Conservation (phyloP, 1,140 invertebrate species). For the Plodia interpunctella region DNA sequence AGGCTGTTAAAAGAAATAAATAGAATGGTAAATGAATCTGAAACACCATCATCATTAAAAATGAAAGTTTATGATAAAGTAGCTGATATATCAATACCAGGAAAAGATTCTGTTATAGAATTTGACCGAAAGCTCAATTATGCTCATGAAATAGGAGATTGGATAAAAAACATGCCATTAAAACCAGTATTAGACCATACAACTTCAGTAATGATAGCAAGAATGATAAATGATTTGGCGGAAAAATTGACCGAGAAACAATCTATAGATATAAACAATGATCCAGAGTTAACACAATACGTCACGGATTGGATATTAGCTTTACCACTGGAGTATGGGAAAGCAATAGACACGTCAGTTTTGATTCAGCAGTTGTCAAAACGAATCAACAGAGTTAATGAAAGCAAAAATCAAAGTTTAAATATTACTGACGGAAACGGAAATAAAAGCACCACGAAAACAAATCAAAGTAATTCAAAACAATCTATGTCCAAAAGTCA, state of each 20-base stretch:
- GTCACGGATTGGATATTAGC: conserved; percentile 32
- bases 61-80: conserved; percentile 24
- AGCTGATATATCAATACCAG: conserved; percentile 17
- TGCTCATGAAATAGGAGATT: conserved; percentile 39
- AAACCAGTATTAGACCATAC: conserved; percentile 18
- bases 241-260: conserved; percentile 31
- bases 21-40: conserved; percentile 19
- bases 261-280: conserved; percentile 11
- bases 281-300: conserved; percentile 23
- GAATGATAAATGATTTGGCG: conserved; percentile 34
- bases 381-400: conserved; percentile 28
- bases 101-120: conserved; percentile 24
- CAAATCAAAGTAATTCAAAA: background rate
- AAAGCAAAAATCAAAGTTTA: background rate
- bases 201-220: conserved; percentile 17
- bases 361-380: conserved; percentile 34
- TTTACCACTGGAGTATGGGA: conserved; percentile 31
- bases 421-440: too few relatives aligned
- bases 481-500: background rate
- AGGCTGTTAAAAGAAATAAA: conserved; percentile 34
- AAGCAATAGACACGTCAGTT: conserved; percentile 27
- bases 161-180: conserved; percentile 41
- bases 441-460: conserved; percentile 7
- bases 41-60: conserved; percentile 15
- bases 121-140: conserved; percentile 32